Conservation (phyloP, 2,888 invertebrate genomes). For the Ophioninae sp. region DNA sequence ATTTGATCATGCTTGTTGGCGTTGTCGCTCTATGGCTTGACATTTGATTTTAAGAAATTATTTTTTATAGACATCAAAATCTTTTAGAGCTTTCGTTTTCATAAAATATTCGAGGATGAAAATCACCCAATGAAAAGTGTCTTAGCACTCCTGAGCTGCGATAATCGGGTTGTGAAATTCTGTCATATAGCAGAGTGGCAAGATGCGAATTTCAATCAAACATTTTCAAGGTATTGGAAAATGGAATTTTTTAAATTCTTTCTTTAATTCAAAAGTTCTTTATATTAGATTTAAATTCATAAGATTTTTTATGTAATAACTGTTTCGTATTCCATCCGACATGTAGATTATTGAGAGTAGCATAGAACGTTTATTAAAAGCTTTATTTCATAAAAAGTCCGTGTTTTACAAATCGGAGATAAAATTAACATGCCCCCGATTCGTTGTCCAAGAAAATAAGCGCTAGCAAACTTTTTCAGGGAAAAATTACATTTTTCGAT, state of each 20-base stretch:
- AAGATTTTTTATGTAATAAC: not conserved
- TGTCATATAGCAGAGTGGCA: slow-evolving; percentile 33
- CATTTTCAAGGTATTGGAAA: not conserved
- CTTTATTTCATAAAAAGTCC: not conserved
- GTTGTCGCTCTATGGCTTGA: not conserved
- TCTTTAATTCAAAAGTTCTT: not conserved
- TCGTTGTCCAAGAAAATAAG: not conserved
- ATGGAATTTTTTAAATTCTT: not conserved
- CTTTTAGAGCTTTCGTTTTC: not conserved
- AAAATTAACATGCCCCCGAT: not conserved
- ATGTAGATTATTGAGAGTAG: not conserved
- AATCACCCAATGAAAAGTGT: slow-evolving; percentile 32
- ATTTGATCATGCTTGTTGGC: not conserved
- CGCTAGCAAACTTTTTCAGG: no score
- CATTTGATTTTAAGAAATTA: not conserved
- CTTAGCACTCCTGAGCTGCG: slow-evolving; percentile 37
- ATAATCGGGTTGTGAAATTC: slow-evolving; percentile 55
- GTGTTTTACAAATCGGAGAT: not conserved
- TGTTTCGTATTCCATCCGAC: no score
- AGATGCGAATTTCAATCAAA: slow-evolving; percentile 25
- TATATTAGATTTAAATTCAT: not conserved
- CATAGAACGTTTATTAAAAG: not conserved
- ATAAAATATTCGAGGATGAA: slow-evolving; percentile 6
- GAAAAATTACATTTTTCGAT: not conserved
- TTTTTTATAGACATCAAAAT: not conserved